Percentiles rank a stretch among this genome's conserved stretches.
phyloP scores from a whole-genome alignment of 2,888 invertebrate species.

The Halocaridina rubra region DNA sequence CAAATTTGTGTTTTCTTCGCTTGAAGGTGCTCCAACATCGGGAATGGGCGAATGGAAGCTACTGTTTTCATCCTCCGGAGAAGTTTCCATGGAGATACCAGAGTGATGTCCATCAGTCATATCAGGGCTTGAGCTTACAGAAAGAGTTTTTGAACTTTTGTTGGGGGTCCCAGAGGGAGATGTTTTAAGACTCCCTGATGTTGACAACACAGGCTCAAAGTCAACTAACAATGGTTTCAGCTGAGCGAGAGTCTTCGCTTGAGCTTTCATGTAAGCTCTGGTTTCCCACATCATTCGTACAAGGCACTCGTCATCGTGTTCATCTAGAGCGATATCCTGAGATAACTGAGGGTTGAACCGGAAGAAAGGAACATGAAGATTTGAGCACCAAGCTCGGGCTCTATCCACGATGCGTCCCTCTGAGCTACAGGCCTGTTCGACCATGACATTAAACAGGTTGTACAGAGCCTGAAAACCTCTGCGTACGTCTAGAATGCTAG shows the following conservation, averaged over 20 bases:
- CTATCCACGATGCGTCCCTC: slow-evolving; percentile 94
- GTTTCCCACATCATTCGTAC: slow-evolving; percentile 92
- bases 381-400: slow-evolving; percentile 92
- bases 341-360: slow-evolving; percentile 87
- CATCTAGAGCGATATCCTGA: slow-evolving; percentile 89
- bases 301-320: slow-evolving; percentile 82
- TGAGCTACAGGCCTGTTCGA: slow-evolving; percentile 80
- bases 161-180: background rate
- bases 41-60: slow-evolving; percentile 41
- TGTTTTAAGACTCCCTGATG: background rate
- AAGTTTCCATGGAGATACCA: slow-evolving; percentile 10
- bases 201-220: background rate
- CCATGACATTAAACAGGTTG: slow-evolving; percentile 83
- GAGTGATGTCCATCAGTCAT: background rate
- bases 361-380: slow-evolving; percentile 85
- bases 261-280: slow-evolving; percentile 82
- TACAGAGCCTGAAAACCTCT: slow-evolving; percentile 75
- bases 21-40: background rate
- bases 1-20: background rate
- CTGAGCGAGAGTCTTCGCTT: slow-evolving; percentile 66
- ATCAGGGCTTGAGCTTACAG: background rate
- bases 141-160: background rate
- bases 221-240: slow-evolving; percentile 45
- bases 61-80: slow-evolving; percentile 34
- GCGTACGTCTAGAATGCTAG: slow-evolving; percentile 61